Evolutionary conservation across 2,888 invertebrate genomes (phyloP).

Genomic region (Augiades crinisus): DNA sequence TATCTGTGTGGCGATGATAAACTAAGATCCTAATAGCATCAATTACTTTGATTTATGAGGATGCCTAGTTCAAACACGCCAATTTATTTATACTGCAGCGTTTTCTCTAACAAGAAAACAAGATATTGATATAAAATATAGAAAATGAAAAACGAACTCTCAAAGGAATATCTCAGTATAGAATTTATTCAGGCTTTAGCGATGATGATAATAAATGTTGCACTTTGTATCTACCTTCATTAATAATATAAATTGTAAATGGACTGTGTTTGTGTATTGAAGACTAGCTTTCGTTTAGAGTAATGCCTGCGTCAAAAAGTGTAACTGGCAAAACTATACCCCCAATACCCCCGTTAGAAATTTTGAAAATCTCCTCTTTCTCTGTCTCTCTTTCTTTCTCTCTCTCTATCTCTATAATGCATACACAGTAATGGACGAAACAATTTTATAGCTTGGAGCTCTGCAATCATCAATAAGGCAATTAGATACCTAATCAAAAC

Average conservation of each 20-base stretch:
- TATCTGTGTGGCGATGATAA: conserved; percentile 3
- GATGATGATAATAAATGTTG: not conserved
- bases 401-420: no score
- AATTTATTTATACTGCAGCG: conserved; percentile 13
- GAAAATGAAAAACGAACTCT: not conserved
- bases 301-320: no score
- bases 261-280: not conserved
- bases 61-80: not conserved
- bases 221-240: not conserved
- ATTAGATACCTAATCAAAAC: no score
- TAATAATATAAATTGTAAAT: not conserved
- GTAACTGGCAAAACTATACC: no score
- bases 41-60: conserved; percentile 15
- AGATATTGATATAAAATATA: not conserved
- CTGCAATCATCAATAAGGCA: no score
- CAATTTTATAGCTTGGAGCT: no score
- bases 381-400: no score
- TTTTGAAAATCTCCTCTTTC: no score
- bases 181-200: not conserved
- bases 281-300: no score
- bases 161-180: not conserved
- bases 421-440: no score
- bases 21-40: conserved; percentile 4
- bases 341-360: no score
- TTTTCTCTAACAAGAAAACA: not conserved